Base-by-base conservation (phyloP, 2,113 vertebrate genomes). In the Semicossyphus pulcher region DNA sequence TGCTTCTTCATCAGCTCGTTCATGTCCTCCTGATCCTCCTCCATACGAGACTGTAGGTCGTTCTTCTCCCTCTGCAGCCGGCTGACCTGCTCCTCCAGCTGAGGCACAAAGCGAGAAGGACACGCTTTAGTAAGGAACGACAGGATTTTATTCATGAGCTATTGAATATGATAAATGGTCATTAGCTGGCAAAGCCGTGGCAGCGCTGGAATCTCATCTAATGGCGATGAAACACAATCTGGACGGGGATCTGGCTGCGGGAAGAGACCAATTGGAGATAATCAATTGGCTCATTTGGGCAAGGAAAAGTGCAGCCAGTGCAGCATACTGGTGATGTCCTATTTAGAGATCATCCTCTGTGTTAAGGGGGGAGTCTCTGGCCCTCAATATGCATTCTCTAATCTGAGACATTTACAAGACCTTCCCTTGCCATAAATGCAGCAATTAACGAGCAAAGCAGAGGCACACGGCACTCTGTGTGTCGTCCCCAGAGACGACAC, bases 1-100 rank as follows among this genome's bases (percentile, higher is more conserved):
- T 99, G 97, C 87, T 98, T 99, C 92, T 99, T 99, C 96, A 99
- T 98, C 88, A 99, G 91, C 83, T 99, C 98, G 1, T 99, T 99
- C 95, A 98, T 94, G 91, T 99, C 97, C 84, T 99, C 98, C 89
- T 99, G 98, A 76, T 99, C 98, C 74, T 99, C 98, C 88, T 99
- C 98, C 88, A 97, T 93, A 10, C 97, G 95, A 37, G 95, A 97
- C 94, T 98, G 97, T 80, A 98, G 90, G 76, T 99, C 97, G 0
- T 99, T 98, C 91, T 97, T 99, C 90, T 99, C 98, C 51, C 97
- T 92, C 90, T 99, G 97, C 74, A 97, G 92, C 48, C 97, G 96
- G 83, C 97, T 97, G 89, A 98, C 72, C 92, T 99, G 98, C 89
- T 99, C 98, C 75, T 99, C 97, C 93, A 99, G 89, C 98, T 99